Conservation (phyloP, 2,113 vertebrate genomes). For the Malaclemys terrapin region DNA sequence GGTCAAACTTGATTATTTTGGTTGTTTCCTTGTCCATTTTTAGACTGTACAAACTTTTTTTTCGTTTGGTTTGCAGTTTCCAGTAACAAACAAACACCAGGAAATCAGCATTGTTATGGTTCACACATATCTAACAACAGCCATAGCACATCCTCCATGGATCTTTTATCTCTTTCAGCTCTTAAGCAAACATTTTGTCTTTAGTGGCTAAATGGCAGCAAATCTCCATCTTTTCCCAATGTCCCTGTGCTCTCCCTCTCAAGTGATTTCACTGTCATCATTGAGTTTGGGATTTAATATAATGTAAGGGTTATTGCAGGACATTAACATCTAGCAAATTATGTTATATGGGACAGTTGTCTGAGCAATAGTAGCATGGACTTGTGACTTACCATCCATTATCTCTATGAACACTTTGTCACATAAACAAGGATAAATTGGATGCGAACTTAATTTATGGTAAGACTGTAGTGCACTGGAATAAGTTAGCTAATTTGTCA, state of each 20-base stretch:
- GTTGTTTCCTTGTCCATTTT: neutral
- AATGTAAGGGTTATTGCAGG: neutral
- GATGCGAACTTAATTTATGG: neutral
- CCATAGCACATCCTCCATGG: neutral
- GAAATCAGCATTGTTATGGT: neutral
- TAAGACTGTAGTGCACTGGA: neutral
- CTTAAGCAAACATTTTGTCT: neutral
- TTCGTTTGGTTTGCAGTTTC: no score
- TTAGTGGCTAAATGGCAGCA: neutral
- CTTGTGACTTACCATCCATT: neutral
- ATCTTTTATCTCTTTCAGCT: neutral
- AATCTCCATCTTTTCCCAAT: neutral
- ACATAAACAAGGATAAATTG: conserved; percentile 20
- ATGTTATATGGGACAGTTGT: neutral
- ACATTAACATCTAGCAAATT: neutral
- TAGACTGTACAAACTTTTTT: no score
- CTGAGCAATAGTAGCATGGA: neutral
- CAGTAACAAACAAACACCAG: neutral
- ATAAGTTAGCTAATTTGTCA: conserved; percentile 9
- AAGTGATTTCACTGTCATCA: neutral
- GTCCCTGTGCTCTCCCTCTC: neutral
- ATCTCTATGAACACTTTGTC: neutral
- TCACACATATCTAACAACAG: neutral
- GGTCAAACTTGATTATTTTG: neutral
- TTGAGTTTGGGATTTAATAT: neutral